phyloP scores from a whole-genome alignment of 2,797 vertebrate species.

The Esox masquinongy region DNA sequence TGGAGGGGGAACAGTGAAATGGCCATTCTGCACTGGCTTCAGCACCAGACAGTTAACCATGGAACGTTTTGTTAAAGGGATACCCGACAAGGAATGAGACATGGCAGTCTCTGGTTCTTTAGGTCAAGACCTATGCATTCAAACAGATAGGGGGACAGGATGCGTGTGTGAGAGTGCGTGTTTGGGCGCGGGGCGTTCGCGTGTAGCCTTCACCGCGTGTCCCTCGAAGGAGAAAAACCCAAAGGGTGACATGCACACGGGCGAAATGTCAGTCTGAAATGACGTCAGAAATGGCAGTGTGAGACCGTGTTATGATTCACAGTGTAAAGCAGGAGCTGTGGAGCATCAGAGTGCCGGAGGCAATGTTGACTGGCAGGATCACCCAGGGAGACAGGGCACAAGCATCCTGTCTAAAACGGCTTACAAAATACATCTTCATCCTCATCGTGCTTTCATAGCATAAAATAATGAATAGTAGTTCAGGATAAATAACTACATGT shows the following conservation, averaged over 20 bases:
- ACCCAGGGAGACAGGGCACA: conserved; percentile 45
- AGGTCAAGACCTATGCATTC: conserved; percentile 24
- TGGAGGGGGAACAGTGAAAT: conserved; percentile 44
- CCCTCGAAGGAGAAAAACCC: not conserved
- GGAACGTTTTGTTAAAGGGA: conserved; percentile 26
- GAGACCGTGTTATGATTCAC: conserved; percentile 59
- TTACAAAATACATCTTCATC: not conserved
- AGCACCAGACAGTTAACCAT: conserved; percentile 58
- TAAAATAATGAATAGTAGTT: not conserved
- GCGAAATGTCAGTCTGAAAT: not conserved
- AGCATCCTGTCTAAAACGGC: conserved; percentile 36
- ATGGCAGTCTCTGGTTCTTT: conserved; percentile 38
- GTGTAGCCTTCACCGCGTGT: conserved; percentile 16
- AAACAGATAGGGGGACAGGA: conserved; percentile 38
- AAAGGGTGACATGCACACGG: not conserved
- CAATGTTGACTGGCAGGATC: conserved; percentile 5
- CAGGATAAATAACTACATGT: not conserved
- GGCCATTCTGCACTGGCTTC: conserved; percentile 35
- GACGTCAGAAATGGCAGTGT: conserved; percentile 12
- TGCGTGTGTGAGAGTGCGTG: conserved; percentile 5
- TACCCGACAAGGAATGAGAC: conserved; percentile 47
- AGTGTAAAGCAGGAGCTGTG: conserved; percentile 29
- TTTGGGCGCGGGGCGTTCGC: not conserved
- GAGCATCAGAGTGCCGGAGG: not conserved
- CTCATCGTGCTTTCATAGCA: not conserved